Evolutionary conservation across 2,113 vertebrate species (phyloP).

Genomic region (Neomonachus schauinslandi): DNA sequence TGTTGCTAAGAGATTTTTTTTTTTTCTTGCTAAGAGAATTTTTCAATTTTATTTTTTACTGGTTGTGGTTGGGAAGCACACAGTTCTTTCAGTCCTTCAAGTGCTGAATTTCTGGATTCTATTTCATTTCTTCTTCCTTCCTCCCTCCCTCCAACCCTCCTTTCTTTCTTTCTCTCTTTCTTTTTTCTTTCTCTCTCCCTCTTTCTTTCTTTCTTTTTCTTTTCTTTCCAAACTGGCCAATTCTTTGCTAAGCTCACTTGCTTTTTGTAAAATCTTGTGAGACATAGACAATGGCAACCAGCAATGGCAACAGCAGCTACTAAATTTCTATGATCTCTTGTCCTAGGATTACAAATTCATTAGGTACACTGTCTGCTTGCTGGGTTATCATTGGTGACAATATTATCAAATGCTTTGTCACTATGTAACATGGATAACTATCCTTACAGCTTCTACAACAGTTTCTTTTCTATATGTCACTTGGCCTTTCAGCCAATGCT

Average conservation of each 20-base stretch:
- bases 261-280: not conserved
- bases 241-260: not conserved
- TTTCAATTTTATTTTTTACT: slow-evolving; percentile 13
- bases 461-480: not conserved
- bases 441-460: not conserved
- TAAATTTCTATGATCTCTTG: not conserved
- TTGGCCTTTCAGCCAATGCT: not conserved
- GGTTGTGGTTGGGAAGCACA: not conserved
- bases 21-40: not conserved
- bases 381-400: not conserved
- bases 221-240: not conserved
- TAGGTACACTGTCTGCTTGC: not conserved
- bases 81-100: not conserved
- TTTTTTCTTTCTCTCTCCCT: no score
- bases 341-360: not conserved
- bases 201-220: not conserved
- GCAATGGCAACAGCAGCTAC: not conserved
- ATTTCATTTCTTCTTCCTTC: not conserved
- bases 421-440: not conserved
- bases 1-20: not conserved
- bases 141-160: no score
- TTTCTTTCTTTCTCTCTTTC: no score
- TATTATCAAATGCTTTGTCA: not conserved
- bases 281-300: not conserved
- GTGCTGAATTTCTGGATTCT: not conserved